Base-by-base conservation (phyloP, 2,797 vertebrate genomes). In the Apogon talboti region DNA sequence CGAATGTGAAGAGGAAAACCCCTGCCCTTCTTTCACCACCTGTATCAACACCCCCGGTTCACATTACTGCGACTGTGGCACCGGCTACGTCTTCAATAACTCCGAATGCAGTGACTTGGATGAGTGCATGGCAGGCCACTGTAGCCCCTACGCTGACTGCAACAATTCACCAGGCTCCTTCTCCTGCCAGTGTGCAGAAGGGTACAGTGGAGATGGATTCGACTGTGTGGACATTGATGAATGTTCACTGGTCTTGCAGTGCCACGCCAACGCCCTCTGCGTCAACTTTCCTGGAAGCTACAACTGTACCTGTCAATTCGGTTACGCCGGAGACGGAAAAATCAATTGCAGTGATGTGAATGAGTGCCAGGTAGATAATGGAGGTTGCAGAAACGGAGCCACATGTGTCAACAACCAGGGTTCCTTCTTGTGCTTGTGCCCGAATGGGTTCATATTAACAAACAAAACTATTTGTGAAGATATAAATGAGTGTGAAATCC, bases 31-130 rank as follows among this genome's bases (percentile, higher is more conserved):
- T 28, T 65, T 35, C 7, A 87, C 92, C 6, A 80, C 21, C 28
- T 96, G 95, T 2, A 70, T 93, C 66, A 95, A 96, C 84, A 94
- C 84, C 0, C 65, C 15, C 0, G 95, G 95, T 1, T 93, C 93
- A 0, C 94, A 87, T 81, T 73, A 61, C 72, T 95, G 95, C 1
- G 85, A 94, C 63, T 96, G 95, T 43, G 91, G 91, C 28, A 65
- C 9, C 0, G 95, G 95, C 15, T 95, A 89, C 48, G 18, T 77
- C 60, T 91, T 92, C 40, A 94, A 87, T 45, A 66, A 49, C 58
- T 89, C 83, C 0, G 54, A 40, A 11, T 96, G 95, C 61, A 7
- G 65, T 0, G 95, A 96, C 44, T 47, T 91, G 11, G 81, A 96
- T 40, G 95, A 96, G 82, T 96, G 95, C 6, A 37, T 10, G 5